Conservation (phyloP, 2,888 invertebrate species). For the Parochlus steinenii region DNA sequence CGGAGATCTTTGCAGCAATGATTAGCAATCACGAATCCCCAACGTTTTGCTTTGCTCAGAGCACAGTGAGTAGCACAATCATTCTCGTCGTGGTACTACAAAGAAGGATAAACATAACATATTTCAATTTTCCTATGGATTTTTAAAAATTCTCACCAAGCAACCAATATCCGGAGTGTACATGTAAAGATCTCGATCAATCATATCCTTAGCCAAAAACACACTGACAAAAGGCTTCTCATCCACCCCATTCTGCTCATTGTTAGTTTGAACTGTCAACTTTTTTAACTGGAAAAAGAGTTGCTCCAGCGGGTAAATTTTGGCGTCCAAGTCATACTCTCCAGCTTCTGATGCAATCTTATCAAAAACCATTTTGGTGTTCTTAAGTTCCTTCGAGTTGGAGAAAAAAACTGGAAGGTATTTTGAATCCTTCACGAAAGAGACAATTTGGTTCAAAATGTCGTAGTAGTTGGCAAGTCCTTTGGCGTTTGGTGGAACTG, state of each 20-base stretch:
- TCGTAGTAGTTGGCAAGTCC: conserved; percentile 4
- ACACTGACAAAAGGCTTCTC: background rate
- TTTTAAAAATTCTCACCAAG: too few relatives aligned
- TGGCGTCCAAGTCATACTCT: background rate
- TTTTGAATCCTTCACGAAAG: background rate
- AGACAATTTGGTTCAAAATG: background rate
- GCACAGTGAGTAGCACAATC: background rate
- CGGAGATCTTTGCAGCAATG: too few relatives aligned
- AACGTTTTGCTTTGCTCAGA: background rate
- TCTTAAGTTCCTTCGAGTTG: too few relatives aligned
- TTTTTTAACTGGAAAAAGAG: background rate
- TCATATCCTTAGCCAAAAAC: background rate
- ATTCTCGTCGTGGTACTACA: background rate
- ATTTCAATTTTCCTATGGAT: too few relatives aligned
- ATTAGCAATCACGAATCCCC: background rate
- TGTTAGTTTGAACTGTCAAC: background rate
- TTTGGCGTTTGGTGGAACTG: background rate
- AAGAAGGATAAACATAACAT: too few relatives aligned
- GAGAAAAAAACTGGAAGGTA: conserved; percentile 7
- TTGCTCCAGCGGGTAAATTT: conserved; percentile 4
- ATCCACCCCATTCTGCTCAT: background rate
- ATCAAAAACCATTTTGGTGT: background rate
- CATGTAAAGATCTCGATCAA: background rate
- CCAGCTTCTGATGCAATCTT: background rate
- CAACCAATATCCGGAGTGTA: background rate